phyloP scores from a whole-genome alignment of 2,113 vertebrate genomes.

The Alectura lathami region DNA sequence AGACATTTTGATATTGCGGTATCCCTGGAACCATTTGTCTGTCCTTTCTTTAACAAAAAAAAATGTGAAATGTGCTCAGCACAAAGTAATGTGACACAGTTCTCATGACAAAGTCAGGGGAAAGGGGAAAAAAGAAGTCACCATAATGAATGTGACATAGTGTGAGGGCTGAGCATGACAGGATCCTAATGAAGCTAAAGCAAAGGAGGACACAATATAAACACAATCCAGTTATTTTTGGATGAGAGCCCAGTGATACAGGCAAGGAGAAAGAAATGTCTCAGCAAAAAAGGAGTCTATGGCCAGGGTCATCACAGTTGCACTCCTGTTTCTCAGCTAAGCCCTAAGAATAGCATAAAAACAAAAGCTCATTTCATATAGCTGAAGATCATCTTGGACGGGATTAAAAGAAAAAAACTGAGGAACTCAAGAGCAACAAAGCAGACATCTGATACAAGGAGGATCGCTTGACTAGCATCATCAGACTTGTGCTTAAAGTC shows the following conservation, averaged over 20 bases:
- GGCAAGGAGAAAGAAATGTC: conserved; percentile 50
- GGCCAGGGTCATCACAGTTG: conserved; percentile 47
- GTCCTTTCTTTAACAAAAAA: neutral
- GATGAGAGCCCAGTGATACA: conserved; percentile 31
- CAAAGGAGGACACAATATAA: conserved; percentile 46
- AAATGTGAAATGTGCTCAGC: neutral
- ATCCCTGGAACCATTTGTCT: neutral
- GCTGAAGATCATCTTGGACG: neutral
- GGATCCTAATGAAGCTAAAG: conserved; percentile 7
- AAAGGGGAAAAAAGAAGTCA: neutral
- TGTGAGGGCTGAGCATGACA: conserved; percentile 32
- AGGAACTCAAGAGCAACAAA: neutral
- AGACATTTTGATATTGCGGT: neutral
- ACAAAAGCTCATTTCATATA: conserved; percentile 27
- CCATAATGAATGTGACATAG: conserved; percentile 27
- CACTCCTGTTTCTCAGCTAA: conserved; percentile 13
- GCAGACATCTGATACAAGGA: neutral
- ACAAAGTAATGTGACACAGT: neutral
- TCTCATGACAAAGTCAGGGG: neutral
- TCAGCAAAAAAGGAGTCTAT: neutral
- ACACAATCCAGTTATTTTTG: conserved; percentile 47
- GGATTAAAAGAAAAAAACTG: neutral
- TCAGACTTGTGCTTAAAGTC: neutral
- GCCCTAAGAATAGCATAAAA: conserved; percentile 9
- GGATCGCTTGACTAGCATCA: neutral